These are phyloP conservation scores for Drosophila anomalata DNA, from an alignment of 2,888 invertebrate species.

Conservation along the genomic window DNA sequence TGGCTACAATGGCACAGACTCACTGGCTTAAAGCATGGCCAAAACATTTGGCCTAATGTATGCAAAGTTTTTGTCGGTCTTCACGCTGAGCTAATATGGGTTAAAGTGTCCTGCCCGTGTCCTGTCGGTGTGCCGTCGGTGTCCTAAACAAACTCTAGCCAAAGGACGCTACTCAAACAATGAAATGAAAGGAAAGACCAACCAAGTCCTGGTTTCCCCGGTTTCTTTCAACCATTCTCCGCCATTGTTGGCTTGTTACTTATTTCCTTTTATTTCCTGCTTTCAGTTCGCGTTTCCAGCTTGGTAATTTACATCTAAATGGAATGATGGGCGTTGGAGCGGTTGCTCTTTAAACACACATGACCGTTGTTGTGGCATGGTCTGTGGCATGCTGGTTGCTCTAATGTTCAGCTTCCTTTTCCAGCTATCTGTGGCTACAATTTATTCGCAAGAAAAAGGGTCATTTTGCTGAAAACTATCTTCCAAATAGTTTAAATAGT, in stretches of 20 bases:
- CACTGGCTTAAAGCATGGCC: constrained; percentile 23
- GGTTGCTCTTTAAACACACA: constrained; percentile 39
- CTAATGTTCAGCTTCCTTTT: constrained; percentile 21
- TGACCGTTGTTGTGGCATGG: constrained; percentile 20
- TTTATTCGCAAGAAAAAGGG: constrained; percentile 13
- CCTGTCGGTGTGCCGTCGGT: constrained; percentile 7
- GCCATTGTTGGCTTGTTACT: constrained; percentile 39
- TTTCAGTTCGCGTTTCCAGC: constrained; percentile 39
- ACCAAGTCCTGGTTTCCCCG: background rate
- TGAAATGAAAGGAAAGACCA: constrained; percentile 14
- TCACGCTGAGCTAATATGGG: constrained; percentile 39
- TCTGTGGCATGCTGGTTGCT: background rate
- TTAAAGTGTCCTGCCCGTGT: constrained; percentile 43
- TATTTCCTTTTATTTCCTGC: constrained; percentile 60
- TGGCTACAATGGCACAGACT: constrained; percentile 7
- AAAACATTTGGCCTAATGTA: constrained; percentile 23
- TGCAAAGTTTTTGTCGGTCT: constrained; percentile 22
- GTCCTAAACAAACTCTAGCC: constrained; percentile 58
- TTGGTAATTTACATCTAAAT: constrained; percentile 59
- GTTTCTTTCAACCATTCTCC: background rate
- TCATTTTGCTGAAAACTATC: background rate
- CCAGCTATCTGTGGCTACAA: constrained; percentile 19
- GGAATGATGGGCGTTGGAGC: constrained; percentile 43
- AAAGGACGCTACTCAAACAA: constrained; percentile 23
- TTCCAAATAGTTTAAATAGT: constrained; percentile 5